phyloP scores from a whole-genome alignment of 2,113 vertebrate species.

The Tonatia bakeri region DNA sequence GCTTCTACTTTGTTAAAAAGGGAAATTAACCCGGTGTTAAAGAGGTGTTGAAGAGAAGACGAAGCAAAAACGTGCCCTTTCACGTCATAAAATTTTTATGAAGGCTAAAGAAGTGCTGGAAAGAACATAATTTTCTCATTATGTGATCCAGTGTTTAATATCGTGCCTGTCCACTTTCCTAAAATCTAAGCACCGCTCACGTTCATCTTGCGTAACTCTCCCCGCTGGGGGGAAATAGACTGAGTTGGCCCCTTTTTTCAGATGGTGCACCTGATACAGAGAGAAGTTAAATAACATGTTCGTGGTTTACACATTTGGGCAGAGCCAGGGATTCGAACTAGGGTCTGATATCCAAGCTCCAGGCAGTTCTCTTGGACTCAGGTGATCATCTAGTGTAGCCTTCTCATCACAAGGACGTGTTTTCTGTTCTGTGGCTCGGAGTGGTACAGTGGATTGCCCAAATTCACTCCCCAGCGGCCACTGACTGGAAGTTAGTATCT shows the following conservation, averaged over 20 bases:
- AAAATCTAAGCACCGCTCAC: neutral
- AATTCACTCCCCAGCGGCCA: neutral
- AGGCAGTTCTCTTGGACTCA: neutral
- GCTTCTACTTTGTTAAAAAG: neutral
- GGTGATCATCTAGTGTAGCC: neutral
- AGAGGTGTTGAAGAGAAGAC: neutral
- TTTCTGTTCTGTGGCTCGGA: neutral
- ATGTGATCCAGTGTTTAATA: neutral
- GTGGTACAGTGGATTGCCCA: neutral
- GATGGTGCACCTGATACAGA: neutral
- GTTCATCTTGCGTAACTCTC: neutral
- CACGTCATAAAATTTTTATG: neutral
- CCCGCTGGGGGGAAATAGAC: neutral
- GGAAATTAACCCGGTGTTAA: neutral
- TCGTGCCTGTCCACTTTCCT: neutral
- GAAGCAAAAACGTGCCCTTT: neutral
- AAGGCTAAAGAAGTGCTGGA: neutral
- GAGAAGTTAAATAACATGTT: neutral
- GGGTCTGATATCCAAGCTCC: neutral
- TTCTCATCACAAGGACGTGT: neutral
- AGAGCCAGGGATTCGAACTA: neutral
- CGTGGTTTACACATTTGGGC: neutral
- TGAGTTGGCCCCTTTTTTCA: neutral
- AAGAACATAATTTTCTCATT: neutral
- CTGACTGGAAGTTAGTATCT: constrained; percentile 6